phyloP scores from a whole-genome alignment of 2,797 vertebrate species.

The Nyctalus aviator region DNA sequence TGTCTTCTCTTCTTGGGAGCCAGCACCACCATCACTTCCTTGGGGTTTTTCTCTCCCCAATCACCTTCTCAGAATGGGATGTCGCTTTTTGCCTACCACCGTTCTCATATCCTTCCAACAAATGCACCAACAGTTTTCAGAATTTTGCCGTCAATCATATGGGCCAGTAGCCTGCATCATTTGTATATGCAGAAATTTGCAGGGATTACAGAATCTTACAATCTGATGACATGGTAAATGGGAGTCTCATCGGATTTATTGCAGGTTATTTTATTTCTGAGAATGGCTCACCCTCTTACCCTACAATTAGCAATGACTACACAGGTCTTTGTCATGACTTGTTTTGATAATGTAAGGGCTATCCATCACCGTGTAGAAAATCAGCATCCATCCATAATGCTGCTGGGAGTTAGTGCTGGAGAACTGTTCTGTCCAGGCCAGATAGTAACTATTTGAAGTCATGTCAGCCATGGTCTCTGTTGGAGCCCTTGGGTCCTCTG shows the following conservation, averaged over 20 bases:
- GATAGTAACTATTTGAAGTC: background rate
- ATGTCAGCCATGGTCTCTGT: background rate
- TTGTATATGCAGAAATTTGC: background rate
- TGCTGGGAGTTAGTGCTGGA: background rate
- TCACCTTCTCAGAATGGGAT: background rate
- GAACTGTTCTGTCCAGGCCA: background rate
- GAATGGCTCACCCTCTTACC: background rate
- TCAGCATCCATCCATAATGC: background rate
- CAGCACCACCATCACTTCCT: background rate
- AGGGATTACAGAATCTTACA: background rate
- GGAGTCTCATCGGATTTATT: background rate
- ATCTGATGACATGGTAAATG: background rate
- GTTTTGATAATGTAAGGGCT: background rate
- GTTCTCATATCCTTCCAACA: background rate
- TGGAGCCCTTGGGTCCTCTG: background rate
- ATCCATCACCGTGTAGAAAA: background rate
- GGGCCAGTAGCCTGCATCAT: background rate
- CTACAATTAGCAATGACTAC: background rate
- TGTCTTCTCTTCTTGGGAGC: background rate
- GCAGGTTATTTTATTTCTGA: background rate
- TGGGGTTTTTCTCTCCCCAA: background rate
- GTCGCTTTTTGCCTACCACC: background rate
- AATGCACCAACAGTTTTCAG: background rate
- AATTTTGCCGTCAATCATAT: background rate
- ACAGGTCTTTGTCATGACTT: background rate